Conservation (phyloP, 2,888 invertebrate species). For the Tenthredo notha region DNA sequence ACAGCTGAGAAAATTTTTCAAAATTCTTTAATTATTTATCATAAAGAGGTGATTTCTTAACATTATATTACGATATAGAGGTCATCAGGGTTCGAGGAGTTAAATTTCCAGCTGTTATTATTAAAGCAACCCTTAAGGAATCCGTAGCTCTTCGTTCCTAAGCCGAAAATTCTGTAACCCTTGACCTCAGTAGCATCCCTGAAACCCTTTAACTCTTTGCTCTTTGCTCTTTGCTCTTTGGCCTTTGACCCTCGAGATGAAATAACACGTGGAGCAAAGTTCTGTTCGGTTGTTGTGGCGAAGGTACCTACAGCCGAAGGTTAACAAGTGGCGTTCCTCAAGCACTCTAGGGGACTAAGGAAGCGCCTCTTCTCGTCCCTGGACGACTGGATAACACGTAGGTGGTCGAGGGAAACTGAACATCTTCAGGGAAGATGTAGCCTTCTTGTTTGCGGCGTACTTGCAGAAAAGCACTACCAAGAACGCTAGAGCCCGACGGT, state of each 20-base stretch:
- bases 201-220: background rate
- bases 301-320: conserved; percentile 17
- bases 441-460: conserved; percentile 27
- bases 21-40: background rate
- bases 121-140: background rate
- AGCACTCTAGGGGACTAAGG: background rate
- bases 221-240: conserved; percentile 33
- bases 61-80: background rate
- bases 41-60: background rate
- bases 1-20: background rate
- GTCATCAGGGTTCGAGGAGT: background rate
- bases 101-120: background rate
- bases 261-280: conserved; percentile 22
- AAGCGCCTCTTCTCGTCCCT: conserved; percentile 3
- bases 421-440: conserved; percentile 41
- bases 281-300: conserved; percentile 11
- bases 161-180: background rate
- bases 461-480: background rate
- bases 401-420: conserved; percentile 22
- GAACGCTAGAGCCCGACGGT: background rate
- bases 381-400: conserved; percentile 26
- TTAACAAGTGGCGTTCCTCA: conserved; percentile 24
- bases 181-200: conserved; percentile 26
- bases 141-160: conserved; percentile 17
- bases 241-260: conserved; percentile 39